These are phyloP conservation scores for Rhynchonycteris naso DNA, from an alignment of 2,797 vertebrate species.

Conservation along the genomic window DNA sequence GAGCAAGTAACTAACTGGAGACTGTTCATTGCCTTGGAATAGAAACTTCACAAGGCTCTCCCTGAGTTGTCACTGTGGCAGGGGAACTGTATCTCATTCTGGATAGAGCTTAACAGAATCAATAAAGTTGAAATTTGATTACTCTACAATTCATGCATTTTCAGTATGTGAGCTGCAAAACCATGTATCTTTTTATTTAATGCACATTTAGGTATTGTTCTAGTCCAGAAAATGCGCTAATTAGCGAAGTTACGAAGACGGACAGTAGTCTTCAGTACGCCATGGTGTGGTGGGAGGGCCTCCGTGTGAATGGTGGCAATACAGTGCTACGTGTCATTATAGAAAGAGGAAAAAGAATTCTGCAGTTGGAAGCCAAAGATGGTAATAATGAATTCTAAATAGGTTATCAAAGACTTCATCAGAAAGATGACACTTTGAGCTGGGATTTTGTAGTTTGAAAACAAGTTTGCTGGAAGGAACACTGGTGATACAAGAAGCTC, in stretches of 20 bases:
- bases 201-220: neutral
- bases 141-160: neutral
- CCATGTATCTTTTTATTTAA: neutral
- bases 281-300: neutral
- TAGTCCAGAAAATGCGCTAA: neutral
- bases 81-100: neutral
- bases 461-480: neutral
- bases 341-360: neutral
- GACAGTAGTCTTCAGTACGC: neutral
- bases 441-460: neutral
- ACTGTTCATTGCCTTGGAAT: neutral
- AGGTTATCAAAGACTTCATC: neutral
- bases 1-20: neutral
- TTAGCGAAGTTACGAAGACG: neutral
- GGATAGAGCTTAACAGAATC: neutral
- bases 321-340: neutral
- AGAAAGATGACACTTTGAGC: neutral
- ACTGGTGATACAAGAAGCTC: neutral
- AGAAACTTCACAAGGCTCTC: neutral
- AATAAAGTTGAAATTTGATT: neutral
- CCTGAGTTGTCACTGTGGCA: neutral
- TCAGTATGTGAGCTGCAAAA: neutral
- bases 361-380: neutral
- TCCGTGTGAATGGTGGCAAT: neutral
- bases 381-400: neutral